phyloP scores from a whole-genome alignment of 2,888 invertebrate genomes.

The Pardosa pseudoannulata region DNA sequence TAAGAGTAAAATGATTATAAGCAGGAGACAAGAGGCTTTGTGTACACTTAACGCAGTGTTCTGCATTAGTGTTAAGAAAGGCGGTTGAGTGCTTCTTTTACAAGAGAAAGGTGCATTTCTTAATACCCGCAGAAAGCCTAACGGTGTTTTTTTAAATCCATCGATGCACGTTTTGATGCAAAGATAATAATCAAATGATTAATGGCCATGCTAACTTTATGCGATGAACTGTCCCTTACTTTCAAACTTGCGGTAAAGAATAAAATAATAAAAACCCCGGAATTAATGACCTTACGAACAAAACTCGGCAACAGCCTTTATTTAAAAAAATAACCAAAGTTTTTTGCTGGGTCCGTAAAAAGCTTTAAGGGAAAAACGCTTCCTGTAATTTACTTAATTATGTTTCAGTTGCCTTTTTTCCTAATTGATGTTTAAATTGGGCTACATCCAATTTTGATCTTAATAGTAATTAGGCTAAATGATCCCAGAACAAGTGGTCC shows the following conservation, averaged over 20 bases:
- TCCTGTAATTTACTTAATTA: conserved; percentile 72
- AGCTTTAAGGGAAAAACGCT: conserved; percentile 71
- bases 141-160: conserved; percentile 42
- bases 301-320: conserved; percentile 70
- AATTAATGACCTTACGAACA: conserved; percentile 71
- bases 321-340: conserved; percentile 63
- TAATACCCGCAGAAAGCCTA: conserved; percentile 32
- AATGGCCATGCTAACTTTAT: conserved; percentile 69
- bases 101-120: conserved; percentile 49
- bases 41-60: conserved; percentile 45
- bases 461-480: conserved; percentile 72
- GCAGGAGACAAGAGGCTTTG: conserved; percentile 14
- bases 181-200: conserved; percentile 72
- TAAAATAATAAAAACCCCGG: conserved; percentile 68
- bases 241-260: conserved; percentile 68
- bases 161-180: conserved; percentile 70
- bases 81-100: conserved; percentile 30
- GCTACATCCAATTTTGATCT: conserved; percentile 72
- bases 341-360: conserved; percentile 60
- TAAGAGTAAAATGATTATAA: background rate
- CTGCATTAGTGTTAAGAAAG: conserved; percentile 36
- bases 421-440: conserved; percentile 69
- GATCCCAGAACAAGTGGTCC: conserved; percentile 71
- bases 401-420: conserved; percentile 66
- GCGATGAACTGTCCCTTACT: conserved; percentile 72